phyloP scores from a whole-genome alignment of 2,797 vertebrate species.

The Thripadectes ignobilis region DNA sequence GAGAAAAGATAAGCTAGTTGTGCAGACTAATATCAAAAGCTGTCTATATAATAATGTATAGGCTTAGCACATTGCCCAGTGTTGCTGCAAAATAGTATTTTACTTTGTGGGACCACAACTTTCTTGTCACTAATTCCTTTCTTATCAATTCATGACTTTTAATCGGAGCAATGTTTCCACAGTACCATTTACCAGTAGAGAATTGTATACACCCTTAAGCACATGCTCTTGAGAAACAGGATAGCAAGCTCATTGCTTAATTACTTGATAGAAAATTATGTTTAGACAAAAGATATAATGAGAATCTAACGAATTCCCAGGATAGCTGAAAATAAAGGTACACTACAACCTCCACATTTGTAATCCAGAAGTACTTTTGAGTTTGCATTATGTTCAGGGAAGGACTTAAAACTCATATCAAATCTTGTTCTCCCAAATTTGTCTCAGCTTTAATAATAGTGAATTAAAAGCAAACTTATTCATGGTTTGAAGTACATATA shows the following conservation, averaged over 20 bases:
- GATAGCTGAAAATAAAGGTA: constrained; percentile 5
- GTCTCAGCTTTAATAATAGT: background rate
- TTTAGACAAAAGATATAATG: constrained; percentile 35
- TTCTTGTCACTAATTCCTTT: background rate
- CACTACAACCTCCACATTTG: background rate
- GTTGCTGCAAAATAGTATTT: background rate
- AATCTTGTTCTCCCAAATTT: background rate
- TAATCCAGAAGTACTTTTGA: background rate
- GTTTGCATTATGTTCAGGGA: background rate
- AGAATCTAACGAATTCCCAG: constrained; percentile 40
- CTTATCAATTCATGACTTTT: background rate
- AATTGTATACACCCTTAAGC: background rate
- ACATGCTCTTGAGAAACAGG: background rate
- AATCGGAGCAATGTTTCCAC: constrained; percentile 21
- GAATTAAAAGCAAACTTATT: background rate
- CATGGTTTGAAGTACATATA: background rate
- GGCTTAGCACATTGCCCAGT: background rate
- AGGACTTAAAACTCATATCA: background rate
- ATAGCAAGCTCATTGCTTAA: constrained; percentile 1
- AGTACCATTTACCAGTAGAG: background rate
- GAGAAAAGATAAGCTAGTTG: background rate
- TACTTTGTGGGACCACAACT: background rate
- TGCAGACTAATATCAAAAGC: background rate
- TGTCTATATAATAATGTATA: background rate
- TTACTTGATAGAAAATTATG: constrained; percentile 28